Base-by-base conservation (phyloP, 2,113 vertebrate species). In the Daphoenositta chrysoptera region DNA sequence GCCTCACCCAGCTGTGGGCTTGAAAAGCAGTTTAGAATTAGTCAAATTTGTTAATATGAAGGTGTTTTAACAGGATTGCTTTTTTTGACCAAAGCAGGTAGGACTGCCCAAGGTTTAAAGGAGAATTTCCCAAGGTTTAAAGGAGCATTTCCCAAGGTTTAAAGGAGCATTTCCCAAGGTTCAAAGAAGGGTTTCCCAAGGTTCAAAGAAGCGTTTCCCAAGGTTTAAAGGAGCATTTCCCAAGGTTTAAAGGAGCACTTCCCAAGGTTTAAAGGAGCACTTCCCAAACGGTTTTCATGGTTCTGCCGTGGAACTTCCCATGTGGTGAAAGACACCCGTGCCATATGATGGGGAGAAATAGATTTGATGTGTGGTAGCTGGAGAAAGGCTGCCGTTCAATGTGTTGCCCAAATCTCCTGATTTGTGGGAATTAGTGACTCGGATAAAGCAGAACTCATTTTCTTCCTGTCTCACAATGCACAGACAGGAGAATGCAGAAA, bases 301-400 rank as follows among this genome's bases (percentile, higher is more conserved):
- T 53, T 70, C 45, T 73, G 50, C 58, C 45, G 6, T 33, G 42
- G 48, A 14, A 18, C 3, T 22, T 65, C 30, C 28, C 22, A 3
- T 3, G 6, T 6, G 50, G 68, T 30, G 30, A n/a, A 45, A 79
- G 51, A 20, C 28, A 53, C 26, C 22, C 18, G 1, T 19, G 28
- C 9, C 37, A 2, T 0, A 0, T 8, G 18, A 28, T 40, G 50
- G 31, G 73, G 39, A 6, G 30, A 24, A 57, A 4, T 6, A 15
- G 14, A 58, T 30, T 8, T 20, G 56, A 4, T 11, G 15, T 9
- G 31, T 8, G 10, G 45, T 53, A 53, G 50, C 42, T 70, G 88
- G 28, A 42, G 39, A 54, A 75, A 56, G 15, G 44, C 27, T 44
- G 19, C 2, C 1, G 20, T 81, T 87, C 7, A 24, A 4, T 33